These are phyloP conservation scores for Dromas ardeola DNA, from an alignment of 2,113 vertebrate genomes.

Conservation along the genomic window DNA sequence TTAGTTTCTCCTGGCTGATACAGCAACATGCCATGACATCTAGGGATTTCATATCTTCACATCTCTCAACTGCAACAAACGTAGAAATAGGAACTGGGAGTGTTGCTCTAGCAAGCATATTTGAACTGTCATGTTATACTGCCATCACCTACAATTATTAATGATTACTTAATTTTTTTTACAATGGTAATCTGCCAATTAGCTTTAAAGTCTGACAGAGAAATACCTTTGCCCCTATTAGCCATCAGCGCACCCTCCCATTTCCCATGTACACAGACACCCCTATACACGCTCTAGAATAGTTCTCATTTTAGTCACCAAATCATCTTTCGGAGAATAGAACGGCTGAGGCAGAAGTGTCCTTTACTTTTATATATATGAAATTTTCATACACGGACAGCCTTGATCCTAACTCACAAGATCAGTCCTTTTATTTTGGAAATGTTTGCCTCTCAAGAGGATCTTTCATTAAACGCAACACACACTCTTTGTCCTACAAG, in stretches of 20 bases:
- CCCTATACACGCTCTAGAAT: not conserved
- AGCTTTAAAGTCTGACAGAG: not conserved
- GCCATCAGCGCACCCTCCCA: not conserved
- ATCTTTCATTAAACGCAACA: not conserved
- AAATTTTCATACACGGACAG: not conserved
- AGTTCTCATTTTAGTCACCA: not conserved
- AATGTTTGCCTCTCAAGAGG: not conserved
- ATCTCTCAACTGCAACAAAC: slow-evolving; percentile 12
- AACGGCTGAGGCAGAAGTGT: not conserved
- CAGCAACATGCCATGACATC: slow-evolving; percentile 22
- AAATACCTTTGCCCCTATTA: not conserved
- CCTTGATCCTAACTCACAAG: not conserved
- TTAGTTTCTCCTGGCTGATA: slow-evolving; percentile 17
- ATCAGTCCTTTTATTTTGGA: not conserved
- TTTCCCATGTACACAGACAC: not conserved
- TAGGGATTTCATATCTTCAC: slow-evolving; percentile 14
- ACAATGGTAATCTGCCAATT: not conserved
- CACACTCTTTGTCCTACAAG: not conserved
- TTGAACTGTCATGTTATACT: not conserved
- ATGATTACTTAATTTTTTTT: not conserved
- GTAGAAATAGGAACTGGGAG: not conserved
- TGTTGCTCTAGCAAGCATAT: not conserved
- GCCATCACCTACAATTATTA: not conserved
- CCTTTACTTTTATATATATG: not conserved
- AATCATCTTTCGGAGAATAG: not conserved